Evolutionary conservation across 2,113 vertebrate genomes (phyloP).

Genomic region (Asarcornis scutulata): DNA sequence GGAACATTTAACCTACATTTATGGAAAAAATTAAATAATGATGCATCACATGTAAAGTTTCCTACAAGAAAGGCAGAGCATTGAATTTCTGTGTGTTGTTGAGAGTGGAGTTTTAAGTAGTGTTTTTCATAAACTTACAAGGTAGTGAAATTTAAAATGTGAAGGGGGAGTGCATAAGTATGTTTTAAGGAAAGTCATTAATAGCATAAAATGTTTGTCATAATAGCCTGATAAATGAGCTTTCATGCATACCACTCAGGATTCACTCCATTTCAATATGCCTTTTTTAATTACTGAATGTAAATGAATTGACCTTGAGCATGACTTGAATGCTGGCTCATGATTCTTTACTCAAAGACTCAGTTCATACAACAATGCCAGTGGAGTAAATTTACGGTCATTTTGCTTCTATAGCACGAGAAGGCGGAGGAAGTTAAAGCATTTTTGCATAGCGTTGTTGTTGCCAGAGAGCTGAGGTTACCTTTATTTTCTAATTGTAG

Average conservation of each 20-base stretch:
- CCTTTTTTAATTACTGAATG: slow-evolving; percentile 63
- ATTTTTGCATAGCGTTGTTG: not conserved
- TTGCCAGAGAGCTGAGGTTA: not conserved
- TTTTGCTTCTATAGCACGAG: not conserved
- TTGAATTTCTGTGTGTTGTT: not conserved
- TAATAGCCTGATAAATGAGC: slow-evolving; percentile 68
- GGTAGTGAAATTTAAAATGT: not conserved
- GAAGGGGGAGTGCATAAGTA: slow-evolving; percentile 21
- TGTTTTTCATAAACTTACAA: not conserved
- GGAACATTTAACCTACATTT: not conserved
- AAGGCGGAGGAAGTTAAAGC: not conserved
- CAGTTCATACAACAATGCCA: slow-evolving; percentile 12
- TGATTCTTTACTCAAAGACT: slow-evolving; percentile 26
- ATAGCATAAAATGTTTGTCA: slow-evolving; percentile 49
- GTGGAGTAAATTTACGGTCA: not conserved
- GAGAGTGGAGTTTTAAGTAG: not conserved
- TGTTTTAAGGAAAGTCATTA: slow-evolving; percentile 60
- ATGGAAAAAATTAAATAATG: not conserved
- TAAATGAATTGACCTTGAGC: slow-evolving; percentile 63
- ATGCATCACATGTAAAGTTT: not conserved
- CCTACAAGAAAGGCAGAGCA: not conserved
- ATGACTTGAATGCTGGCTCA: slow-evolving; percentile 41
- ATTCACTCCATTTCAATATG: slow-evolving; percentile 59
- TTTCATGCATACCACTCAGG: slow-evolving; percentile 44
- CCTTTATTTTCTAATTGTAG: not conserved